Percentiles rank a stretch among this genome's conserved stretches.
These are phyloP conservation scores for Vidua chalybeata DNA, from an alignment of 2,113 vertebrate species.

Conservation along the genomic window DNA sequence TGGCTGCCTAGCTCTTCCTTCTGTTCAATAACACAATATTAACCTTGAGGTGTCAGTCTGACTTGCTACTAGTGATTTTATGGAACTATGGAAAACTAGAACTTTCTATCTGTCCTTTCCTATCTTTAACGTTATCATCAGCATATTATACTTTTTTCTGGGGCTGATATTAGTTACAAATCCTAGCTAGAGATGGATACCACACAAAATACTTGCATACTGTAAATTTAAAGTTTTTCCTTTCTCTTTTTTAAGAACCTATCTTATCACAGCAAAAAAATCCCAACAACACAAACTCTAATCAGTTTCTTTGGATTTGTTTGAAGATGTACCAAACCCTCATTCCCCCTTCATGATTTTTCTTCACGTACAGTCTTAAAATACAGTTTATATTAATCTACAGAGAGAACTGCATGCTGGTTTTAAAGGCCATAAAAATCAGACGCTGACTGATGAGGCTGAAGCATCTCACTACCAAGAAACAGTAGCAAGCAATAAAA, in stretches of 20 bases:
- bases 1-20: background rate
- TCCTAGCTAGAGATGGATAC: background rate
- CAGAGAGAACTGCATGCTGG: background rate
- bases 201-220: background rate
- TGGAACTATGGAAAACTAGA: background rate
- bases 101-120: background rate
- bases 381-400: background rate
- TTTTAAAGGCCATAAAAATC: background rate
- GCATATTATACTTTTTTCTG: background rate
- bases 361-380: background rate
- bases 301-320: background rate
- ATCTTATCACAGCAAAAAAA: background rate
- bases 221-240: background rate
- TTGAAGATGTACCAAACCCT: background rate
- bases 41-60: background rate
- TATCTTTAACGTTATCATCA: background rate
- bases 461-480: background rate
- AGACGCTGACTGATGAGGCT: background rate
- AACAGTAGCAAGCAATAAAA: background rate
- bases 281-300: background rate
- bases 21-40: background rate
- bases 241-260: background rate
- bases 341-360: background rate
- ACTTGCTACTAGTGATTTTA: background rate
- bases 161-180: background rate